Evolutionary conservation across 2,888 invertebrate species (phyloP), one percentile per base, ranked within the genome.

Genomic region (Microctonus aethiopoides): DNA sequence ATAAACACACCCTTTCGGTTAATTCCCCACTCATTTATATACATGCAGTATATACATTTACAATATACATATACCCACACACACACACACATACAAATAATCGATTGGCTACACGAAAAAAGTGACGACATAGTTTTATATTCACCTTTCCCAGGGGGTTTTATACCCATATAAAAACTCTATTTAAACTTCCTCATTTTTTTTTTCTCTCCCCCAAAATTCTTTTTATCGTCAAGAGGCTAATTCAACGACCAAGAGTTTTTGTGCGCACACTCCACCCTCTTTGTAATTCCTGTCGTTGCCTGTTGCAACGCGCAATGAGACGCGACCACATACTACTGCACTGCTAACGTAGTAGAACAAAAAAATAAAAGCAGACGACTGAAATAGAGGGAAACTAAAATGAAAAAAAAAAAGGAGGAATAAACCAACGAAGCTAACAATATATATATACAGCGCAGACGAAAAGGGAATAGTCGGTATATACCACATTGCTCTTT

Each of bases 401-500:
- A n/a, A 56, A 51, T 20, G 22, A 51, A 36, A 22, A 39, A 62
- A 68, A 59, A 16, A 32, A 24, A 13, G 29, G 26, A 20, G 51
- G 16, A 11, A 46, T 51, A n/a, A 56, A 51, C 13, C 20, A 51
- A 36, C 10, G 22, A 62, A 70, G 54, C n/a, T 41, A 57, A 59
- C 59, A 16, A 61, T 59, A 59, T 29, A 60, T 9, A 22, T 5
- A 36, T 24, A 34, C 59, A 54, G 60, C 52, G 22, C n/a, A 51
- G 32, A 62, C 59, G 13, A 54, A 16, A 56, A 70, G 51, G 69
- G 24, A 51, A 71, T 54, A 46, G 71, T 65, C 52, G 62, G 62
- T 46, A 70, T 65, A n/a, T n/a, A 72, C 62, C 39, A 46, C 46
- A n/a, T n/a, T 41, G 34, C 65, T 70, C 69, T 69, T 66, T 69